Conservation (phyloP, 2,113 vertebrate genomes). For the Porphyrio hochstetteri region DNA sequence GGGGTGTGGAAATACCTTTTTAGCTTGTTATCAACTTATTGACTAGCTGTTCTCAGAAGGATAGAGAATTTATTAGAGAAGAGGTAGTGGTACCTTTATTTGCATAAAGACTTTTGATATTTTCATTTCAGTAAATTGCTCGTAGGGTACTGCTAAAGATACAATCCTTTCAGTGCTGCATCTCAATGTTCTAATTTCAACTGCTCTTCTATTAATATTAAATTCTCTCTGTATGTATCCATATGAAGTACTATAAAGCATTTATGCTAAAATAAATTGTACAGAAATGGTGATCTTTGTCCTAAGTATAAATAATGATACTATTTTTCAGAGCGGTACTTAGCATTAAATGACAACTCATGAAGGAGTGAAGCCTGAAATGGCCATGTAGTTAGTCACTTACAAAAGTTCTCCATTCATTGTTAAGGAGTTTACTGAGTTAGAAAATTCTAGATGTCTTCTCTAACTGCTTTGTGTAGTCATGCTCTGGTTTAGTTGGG, state of each 20-base stretch:
- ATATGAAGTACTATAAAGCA: neutral
- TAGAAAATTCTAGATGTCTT: neutral
- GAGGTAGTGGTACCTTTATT: constrained; percentile 63
- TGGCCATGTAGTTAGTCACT: neutral
- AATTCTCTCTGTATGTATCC: neutral
- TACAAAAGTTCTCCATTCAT: neutral
- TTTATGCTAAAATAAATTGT: neutral
- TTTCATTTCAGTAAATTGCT: constrained; percentile 64
- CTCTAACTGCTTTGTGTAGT: neutral
- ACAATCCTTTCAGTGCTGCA: constrained; percentile 55
- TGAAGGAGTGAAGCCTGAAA: neutral
- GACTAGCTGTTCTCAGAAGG: constrained; percentile 27
- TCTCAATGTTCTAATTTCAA: constrained; percentile 54
- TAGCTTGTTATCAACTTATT: constrained; percentile 22
- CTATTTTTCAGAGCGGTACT: neutral
- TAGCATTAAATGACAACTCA: neutral
- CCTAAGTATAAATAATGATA: neutral
- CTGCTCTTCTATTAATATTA: constrained; percentile 1
- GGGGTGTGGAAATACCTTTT: constrained; percentile 1
- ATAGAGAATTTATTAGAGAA: constrained; percentile 47
- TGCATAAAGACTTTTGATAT: constrained; percentile 67
- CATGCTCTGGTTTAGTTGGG: neutral
- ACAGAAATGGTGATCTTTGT: neutral
- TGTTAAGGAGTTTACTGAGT: neutral
- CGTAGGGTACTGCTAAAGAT: constrained; percentile 52